Evolutionary conservation across 1,140 invertebrate species (phyloP), one percentile per base, ranked within the genome.

Genomic region (Trichonephila inaurata): DNA sequence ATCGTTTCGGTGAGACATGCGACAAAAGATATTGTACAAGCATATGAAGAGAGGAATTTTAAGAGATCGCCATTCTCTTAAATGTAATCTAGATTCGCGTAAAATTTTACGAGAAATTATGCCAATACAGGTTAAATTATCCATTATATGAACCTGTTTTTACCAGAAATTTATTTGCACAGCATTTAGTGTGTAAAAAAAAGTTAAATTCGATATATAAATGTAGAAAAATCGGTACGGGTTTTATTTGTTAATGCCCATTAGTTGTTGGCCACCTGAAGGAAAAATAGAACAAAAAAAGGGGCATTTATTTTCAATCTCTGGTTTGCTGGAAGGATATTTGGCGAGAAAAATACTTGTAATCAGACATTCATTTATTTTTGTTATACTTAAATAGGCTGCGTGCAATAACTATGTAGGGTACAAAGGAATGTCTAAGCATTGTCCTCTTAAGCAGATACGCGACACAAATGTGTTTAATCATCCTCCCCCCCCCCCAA

Each of bases 331-430:
- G 3, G 24, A 14, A 28, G 24, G 28, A 77, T 16, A 33, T 77
- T 28, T 77, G 72, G 14, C 33, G 24, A 10, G 1, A 12, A 33
- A 77, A 40, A 3, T 28, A 40, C 33, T 77, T 77, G 40, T 77
- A 77, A 77, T 72, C 69, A 72, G 69, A 72, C 3, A 72, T 77
- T 77, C 24, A 77, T 77, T 77, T 77, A 28, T 72, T 72, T 72
- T 72, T 72, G 4, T 77, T 40, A 16, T 33, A 18, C 28, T 77
- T 77, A 40, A 77, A 77, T 10, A 77, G 51, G 18, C 72, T 77
- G 24, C 72, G 5, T 77, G 14, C 16, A 28, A 77, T 77, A 28
- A 77, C 3, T 19, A 28, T 40, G 16, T 6, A 40, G 33, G 3
- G 14, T 18, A 40, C 0, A 40, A 40, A 6, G 18, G 28, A 72